Evolutionary conservation across 2,797 vertebrate genomes (phyloP), one percentile per base, ranked within the genome.

Genomic region (Fistularia commersonii): DNA sequence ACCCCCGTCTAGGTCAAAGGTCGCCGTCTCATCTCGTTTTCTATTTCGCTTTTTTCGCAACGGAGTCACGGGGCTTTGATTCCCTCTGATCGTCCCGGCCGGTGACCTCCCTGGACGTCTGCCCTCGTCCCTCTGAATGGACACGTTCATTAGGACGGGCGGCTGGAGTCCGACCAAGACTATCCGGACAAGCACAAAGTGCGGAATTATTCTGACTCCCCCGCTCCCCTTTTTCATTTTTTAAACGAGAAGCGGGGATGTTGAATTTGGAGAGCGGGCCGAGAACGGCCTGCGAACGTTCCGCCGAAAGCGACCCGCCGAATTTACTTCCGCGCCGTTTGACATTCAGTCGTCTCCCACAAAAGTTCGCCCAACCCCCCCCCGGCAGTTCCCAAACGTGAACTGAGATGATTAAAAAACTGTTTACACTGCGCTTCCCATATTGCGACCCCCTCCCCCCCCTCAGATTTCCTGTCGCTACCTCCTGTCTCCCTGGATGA

Each of bases 351-450:
- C n/a, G 35, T 54, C 55, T 69, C 54, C 51, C 51, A n/a, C n/a
- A n/a, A n/a, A n/a, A n/a, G n/a, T n/a, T n/a, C n/a, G n/a, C n/a
- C n/a, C n/a, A n/a, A n/a, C n/a, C n/a, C n/a, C n/a, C n/a, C n/a
- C n/a, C n/a, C n/a, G n/a, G n/a, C n/a, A n/a, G n/a, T 85, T 76
- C 84, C 78, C 45, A 81, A 91, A 89, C 84, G 84, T 91, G 86
- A 90, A 86, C 83, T 57, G 80, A 71, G 83, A 87, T 88, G 88
- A 91, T 92, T 92, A 91, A 88, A 89, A 83, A 76, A 70, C 77
- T 92, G 90, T 92, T 91, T 92, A 91, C 87, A 86, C 85, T 86
- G 80, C 65, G 64, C 86, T 90, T 92, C 89, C 89, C 87, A 91
- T 85, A 85, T 66, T 74, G 78, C n/a, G n/a, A 69, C 83, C 77